Base-by-base conservation (phyloP, 2,797 vertebrate species). In the Hypotaenidia philippensis region DNA sequence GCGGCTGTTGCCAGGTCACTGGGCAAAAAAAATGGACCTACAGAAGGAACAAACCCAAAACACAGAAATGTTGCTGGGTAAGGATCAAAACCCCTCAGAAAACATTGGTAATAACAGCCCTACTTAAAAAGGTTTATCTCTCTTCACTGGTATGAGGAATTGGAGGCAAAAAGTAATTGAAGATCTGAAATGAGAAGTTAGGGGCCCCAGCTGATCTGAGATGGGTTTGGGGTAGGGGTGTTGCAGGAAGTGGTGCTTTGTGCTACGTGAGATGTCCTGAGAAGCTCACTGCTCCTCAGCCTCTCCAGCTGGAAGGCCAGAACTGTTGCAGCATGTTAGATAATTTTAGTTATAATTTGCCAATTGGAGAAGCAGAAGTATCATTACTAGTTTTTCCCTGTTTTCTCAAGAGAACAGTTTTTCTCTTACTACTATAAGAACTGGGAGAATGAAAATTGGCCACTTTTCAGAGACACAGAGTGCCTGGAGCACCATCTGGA, bases 401-500 rank as follows among this genome's bases (percentile, higher is more conserved):
- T 85, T 84, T 88, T 84, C n/a, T 83, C 76, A 63, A 82, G 92
- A 83, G 79, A 65, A 52, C n/a, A 80, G 49, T 77, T 91, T 94
- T 87, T 79, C 69, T 91, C 61, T 81, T 91, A 82, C 75, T 75
- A 53, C 56, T 90, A 18, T 80, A 75, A 87, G 84, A 89, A 80
- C 44, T 12, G 75, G 74, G 70, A 95, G 83, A 85, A 53, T 50
- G 59, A 74, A 76, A 83, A 70, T 2, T 93, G 88, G 94, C 95
- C 9, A 0, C 0, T 75, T 94, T 93, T 78, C 87, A 96, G 87
- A 92, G 68, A 59, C 6, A 11, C 55, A 13, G 87, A 90, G 63
- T 56, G 87, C 85, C 77, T 94, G 93, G 70, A 96, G 92, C 88
- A 87, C 81, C 90, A 92, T 96, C 93, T 96, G 96, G 93, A 93